Evolutionary conservation across 92 coral and sea anemone genomes (phyloP).

Genomic region (Blastomussa wellsi): DNA sequence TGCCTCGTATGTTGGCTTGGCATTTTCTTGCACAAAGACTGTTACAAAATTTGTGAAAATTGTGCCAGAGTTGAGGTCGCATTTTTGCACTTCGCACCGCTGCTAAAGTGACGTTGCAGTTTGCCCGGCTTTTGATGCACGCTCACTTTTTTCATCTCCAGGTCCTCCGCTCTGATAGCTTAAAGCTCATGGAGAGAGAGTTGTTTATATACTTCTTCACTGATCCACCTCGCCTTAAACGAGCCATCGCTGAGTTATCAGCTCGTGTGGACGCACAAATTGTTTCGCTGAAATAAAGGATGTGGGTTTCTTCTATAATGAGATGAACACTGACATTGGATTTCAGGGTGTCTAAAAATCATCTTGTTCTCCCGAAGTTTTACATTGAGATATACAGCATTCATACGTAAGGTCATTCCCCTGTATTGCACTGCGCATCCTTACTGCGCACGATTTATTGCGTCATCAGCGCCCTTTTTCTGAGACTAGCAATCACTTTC

Average conservation of each 20-base stretch:
- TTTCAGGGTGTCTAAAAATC: background rate
- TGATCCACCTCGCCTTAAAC: slow-evolving; percentile 81
- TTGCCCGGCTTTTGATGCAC: background rate
- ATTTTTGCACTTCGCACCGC: background rate
- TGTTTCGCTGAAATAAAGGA: slow-evolving; percentile 55
- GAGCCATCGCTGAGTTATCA: slow-evolving; percentile 87
- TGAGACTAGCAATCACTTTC: no score
- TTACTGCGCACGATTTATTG: no score
- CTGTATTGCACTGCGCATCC: no score
- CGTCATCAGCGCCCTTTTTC: no score
- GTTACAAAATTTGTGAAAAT: no score
- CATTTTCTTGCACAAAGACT: no score
- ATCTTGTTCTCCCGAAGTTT: background rate
- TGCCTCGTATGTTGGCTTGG: no score
- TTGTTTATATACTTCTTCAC: slow-evolving; percentile 90
- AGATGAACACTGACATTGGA: background rate
- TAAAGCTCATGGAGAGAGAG: slow-evolving; percentile 89
- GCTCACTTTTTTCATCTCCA: slow-evolving; percentile 33
- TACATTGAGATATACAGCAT: background rate
- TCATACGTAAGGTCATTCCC: no score
- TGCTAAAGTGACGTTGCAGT: background rate
- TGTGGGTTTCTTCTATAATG: background rate
- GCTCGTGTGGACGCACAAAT: slow-evolving; percentile 94
- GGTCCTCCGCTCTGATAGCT: slow-evolving; percentile 90
- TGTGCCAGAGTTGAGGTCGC: background rate